Conservation (phyloP, 2,797 vertebrate species). For the Fistularia tabacaria region DNA sequence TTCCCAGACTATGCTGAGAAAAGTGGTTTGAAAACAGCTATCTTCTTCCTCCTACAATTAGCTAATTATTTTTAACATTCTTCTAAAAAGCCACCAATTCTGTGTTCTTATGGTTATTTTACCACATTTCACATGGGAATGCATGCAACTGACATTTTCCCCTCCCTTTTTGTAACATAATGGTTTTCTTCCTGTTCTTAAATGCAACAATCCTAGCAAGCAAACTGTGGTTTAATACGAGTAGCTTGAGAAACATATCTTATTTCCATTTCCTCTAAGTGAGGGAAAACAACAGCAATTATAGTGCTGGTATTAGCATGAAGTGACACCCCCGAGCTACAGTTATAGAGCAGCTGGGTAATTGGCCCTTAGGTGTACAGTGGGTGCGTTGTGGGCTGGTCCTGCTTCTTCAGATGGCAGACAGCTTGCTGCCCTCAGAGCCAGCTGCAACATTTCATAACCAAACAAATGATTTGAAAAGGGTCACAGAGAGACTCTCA, state of each 20-base stretch:
- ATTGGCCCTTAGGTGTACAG: constrained; percentile 62
- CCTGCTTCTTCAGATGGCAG: constrained; percentile 56
- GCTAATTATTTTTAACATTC: too few relatives aligned
- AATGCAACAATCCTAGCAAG: constrained; percentile 39
- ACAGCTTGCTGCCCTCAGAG: constrained; percentile 49
- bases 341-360: constrained; percentile 69
- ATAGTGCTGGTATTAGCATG: constrained; percentile 51
- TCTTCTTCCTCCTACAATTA: too few relatives aligned
- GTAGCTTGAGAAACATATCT: constrained; percentile 48
- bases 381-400: constrained; percentile 44
- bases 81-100: too few relatives aligned
- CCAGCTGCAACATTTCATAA: constrained; percentile 58
- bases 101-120: too few relatives aligned
- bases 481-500: constrained; percentile 19
- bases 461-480: constrained; percentile 53
- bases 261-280: constrained; percentile 56
- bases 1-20: too few relatives aligned
- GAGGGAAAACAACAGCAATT: constrained; percentile 62
- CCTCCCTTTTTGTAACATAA: too few relatives aligned
- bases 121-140: too few relatives aligned
- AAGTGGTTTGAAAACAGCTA: too few relatives aligned
- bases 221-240: constrained; percentile 31
- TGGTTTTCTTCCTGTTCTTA: constrained; percentile 14
- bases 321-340: constrained; percentile 50
- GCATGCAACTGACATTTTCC: too few relatives aligned